Evolutionary conservation across 1,140 invertebrate genomes (phyloP), one percentile per base, ranked within the genome.

Genomic region (Drosophila mayri): DNA sequence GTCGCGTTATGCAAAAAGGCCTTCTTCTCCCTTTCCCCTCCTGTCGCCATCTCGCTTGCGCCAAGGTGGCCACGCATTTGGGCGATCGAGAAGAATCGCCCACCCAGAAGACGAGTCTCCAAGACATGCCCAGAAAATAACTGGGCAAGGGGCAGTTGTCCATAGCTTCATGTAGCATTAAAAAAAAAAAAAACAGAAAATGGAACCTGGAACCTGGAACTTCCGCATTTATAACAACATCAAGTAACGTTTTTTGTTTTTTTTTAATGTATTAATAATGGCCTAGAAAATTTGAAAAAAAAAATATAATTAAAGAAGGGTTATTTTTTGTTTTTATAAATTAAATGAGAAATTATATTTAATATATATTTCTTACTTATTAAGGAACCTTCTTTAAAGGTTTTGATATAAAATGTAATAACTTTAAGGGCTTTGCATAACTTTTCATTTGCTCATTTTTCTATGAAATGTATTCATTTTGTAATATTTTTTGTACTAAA

Each of bases 1-100:
- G 83, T 87, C 83, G 83, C 83, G 67, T 77, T 87, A 87, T 87
- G 84, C 82, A 86, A 86, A 86, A 86, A 87, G 73, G 67, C 49
- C 66, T 49, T 44, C 65, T 41, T 47, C 58, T 57, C 35, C 4
- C 76, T 25, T 14, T 38, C 6, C 28, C 14, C 50, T 25, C 25
- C 3, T 11, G 10, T 38, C 6, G 9, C 28, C n/a, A 28, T 43
- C 62, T 54, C 55, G 30, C 62, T 59, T n/a, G 44, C 22, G 40
- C 58, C 40, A 37, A 66, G 60, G 71, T 49, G 40, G 46, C 68
- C 68, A 72, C 68, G 68, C 68, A 72, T 72, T 72, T 72, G 50
- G 68, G 65, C 62, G 38, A 67, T 43, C 62, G 63, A 38, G 67
- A 62, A 64, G 62, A 64, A 35, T 64, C 57, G 81, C 77, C 81